Evolutionary conservation across 2,113 vertebrate species (phyloP).

Genomic region (Trichomycterus rosablanca): DNA sequence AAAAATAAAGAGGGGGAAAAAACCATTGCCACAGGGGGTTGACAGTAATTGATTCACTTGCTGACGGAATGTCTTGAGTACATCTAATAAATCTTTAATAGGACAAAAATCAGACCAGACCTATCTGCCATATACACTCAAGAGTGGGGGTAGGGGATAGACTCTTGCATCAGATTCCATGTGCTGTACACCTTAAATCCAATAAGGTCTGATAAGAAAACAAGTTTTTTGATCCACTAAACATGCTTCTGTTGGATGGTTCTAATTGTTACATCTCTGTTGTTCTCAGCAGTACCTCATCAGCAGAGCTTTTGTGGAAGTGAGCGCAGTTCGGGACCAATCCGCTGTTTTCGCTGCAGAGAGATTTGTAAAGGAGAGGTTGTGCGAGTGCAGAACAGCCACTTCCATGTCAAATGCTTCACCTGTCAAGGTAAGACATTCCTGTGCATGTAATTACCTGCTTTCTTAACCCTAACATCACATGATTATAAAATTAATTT

Average conservation of each 20-base stretch:
- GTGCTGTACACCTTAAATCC: not conserved
- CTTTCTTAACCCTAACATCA: too few species aligned
- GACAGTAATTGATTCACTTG: slow-evolving; percentile 24
- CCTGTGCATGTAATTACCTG: not conserved
- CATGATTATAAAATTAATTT: too few species aligned
- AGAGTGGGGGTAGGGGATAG: too few species aligned
- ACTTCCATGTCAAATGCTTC: slow-evolving; percentile 98
- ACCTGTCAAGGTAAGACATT: slow-evolving; percentile 88
- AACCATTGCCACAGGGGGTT: slow-evolving; percentile 9
- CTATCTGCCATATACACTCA: too few species aligned
- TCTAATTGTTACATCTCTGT: slow-evolving; percentile 21
- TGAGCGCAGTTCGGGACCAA: slow-evolving; percentile 71
- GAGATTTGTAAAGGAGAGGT: slow-evolving; percentile 96
- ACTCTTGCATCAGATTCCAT: too few species aligned
- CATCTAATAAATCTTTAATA: slow-evolving; percentile 32
- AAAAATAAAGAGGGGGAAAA: too few species aligned
- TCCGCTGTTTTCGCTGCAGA: slow-evolving; percentile 90
- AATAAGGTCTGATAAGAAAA: not conserved
- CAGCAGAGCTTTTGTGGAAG: slow-evolving; percentile 73
- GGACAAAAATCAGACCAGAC: slow-evolving; percentile 10
- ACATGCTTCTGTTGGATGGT: slow-evolving; percentile 15
- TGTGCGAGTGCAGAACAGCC: slow-evolving; percentile 90
- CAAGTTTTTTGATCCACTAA: not conserved
- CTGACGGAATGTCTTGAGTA: slow-evolving; percentile 25
- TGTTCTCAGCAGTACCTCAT: slow-evolving; percentile 75